Conservation (phyloP, 2,888 invertebrate genomes). For the Rutpela maculata region DNA sequence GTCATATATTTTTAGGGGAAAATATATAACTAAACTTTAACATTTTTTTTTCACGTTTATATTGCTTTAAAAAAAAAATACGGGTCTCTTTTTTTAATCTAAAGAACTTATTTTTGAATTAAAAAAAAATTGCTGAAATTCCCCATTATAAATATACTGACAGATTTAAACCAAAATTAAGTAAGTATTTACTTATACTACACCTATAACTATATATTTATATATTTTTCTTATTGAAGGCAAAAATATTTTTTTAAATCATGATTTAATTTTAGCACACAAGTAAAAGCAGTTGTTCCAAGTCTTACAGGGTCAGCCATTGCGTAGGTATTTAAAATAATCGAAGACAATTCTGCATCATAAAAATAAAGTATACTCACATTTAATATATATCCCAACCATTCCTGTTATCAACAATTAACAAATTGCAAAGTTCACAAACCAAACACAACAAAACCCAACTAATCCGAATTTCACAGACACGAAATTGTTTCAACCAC, state of each 20-base stretch:
- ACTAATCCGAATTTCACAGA: conserved; percentile 4
- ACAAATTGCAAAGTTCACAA: background rate
- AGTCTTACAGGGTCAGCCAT: background rate
- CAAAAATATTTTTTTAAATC: background rate
- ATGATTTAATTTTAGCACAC: background rate
- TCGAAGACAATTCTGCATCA: too few relatives aligned
- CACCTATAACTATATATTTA: too few relatives aligned
- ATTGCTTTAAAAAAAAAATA: too few relatives aligned
- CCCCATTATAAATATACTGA: too few relatives aligned
- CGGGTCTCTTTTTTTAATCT: too few relatives aligned
- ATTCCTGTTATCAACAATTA: background rate
- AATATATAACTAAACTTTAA: too few relatives aligned
- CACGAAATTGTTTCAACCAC: background rate
- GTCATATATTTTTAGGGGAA: too few relatives aligned
- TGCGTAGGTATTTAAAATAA: background rate
- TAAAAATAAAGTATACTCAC: background rate
- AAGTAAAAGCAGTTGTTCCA: background rate
- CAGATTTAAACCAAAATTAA: too few relatives aligned
- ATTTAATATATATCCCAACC: background rate
- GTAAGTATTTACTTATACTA: too few relatives aligned
- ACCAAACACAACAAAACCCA: background rate
- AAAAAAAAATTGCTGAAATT: too few relatives aligned
- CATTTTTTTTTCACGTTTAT: too few relatives aligned
- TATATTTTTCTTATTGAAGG: background rate
- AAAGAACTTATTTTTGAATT: too few relatives aligned